These are phyloP conservation scores for Leucania comma DNA, from an alignment of 2,888 invertebrate species.

Conservation along the genomic window DNA sequence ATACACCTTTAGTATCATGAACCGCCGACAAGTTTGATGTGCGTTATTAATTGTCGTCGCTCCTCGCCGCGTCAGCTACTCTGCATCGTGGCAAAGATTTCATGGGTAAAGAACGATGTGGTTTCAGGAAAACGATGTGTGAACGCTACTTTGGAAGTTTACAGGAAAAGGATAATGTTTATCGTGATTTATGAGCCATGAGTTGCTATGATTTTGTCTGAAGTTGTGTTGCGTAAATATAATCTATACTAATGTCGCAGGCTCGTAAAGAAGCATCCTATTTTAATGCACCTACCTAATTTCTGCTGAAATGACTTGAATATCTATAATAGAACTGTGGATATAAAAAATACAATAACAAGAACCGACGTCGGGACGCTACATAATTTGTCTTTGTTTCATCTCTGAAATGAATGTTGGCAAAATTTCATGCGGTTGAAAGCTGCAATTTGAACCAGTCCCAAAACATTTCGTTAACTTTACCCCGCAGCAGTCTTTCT, in stretches of 20 bases:
- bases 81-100: conserved; percentile 11
- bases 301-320: not conserved
- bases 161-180: not conserved
- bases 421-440: conserved; percentile 10
- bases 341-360: not conserved
- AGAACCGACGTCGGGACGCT: conserved; percentile 1
- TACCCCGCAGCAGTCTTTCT: not conserved
- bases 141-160: not conserved
- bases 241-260: no score
- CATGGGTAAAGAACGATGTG: conserved; percentile 3
- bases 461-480: conserved; percentile 22
- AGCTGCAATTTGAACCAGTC: conserved; percentile 20
- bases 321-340: not conserved
- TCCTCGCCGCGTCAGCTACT: conserved; percentile 19
- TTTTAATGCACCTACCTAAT: not conserved
- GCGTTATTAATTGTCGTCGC: conserved; percentile 59
- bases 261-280: not conserved
- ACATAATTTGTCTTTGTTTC: conserved; percentile 6
- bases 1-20: conserved; percentile 43
- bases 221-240: not conserved
- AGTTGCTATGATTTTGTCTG: not conserved
- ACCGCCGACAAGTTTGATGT: conserved; percentile 51
- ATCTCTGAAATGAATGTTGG: conserved; percentile 21
- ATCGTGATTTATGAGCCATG: conserved; percentile 15
- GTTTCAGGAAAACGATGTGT: conserved; percentile 3